Conservation (phyloP, 2,888 invertebrate genomes). For the Campoplex nolae region DNA sequence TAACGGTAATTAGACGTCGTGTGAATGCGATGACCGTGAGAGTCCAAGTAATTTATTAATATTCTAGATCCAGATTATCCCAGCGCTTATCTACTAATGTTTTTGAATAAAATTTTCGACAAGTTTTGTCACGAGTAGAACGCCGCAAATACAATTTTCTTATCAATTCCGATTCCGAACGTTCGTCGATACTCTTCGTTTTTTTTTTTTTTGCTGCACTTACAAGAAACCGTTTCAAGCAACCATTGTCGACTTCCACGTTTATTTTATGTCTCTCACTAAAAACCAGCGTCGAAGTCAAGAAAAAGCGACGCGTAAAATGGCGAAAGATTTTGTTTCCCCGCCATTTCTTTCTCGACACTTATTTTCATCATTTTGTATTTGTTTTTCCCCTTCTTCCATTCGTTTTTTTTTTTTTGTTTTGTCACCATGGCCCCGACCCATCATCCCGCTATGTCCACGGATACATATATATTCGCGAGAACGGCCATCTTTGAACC, state of each 20-base stretch:
- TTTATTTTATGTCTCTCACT: not conserved
- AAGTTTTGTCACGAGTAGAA: not conserved
- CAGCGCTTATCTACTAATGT: not conserved
- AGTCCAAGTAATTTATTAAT: conserved; percentile 71
- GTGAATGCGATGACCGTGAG: conserved; percentile 79
- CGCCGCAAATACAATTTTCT: not conserved
- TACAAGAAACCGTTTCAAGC: not conserved
- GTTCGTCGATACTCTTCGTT: too few species aligned
- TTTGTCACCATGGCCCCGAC: conserved; percentile 16
- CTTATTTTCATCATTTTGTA: not conserved
- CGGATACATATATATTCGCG: conserved; percentile 8
- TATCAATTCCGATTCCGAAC: not conserved
- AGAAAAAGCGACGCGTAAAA: not conserved
- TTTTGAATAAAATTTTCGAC: not conserved
- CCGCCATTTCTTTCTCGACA: not conserved
- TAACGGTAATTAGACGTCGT: conserved; percentile 76
- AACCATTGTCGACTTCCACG: not conserved
- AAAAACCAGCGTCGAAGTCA: not conserved
- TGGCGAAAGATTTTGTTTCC: conserved; percentile 17
- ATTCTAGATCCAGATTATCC: conserved; percentile 1
- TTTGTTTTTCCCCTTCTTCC: not conserved
- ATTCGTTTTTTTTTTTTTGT: not conserved
- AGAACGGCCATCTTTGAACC: conserved; percentile 63
- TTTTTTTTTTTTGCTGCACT: not conserved
- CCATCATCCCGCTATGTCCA: conserved; percentile 23